phyloP scores from a whole-genome alignment of 2,113 vertebrate species.

The Chloebia gouldiae region DNA sequence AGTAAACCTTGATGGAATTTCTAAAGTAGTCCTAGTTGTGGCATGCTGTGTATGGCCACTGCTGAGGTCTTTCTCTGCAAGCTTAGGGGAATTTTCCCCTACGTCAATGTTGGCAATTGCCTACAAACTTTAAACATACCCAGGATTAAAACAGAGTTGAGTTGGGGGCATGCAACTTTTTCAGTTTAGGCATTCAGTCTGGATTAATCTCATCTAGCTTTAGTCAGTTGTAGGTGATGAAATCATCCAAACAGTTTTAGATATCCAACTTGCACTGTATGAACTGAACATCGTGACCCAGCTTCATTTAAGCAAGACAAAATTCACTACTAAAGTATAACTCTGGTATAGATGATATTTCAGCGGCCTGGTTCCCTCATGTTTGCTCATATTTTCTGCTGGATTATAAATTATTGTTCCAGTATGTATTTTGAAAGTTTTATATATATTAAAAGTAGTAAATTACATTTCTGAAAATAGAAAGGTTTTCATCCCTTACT shows the following conservation, averaged over 20 bases:
- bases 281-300: neutral
- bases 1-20: neutral
- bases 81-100: neutral
- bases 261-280: neutral
- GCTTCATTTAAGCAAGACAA: neutral
- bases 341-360: neutral
- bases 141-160: neutral
- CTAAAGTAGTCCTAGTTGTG: neutral
- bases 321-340: neutral
- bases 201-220: neutral
- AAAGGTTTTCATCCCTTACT: neutral
- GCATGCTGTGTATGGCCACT: neutral
- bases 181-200: neutral
- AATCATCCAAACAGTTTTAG: neutral
- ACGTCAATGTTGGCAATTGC: neutral
- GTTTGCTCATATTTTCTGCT: neutral
- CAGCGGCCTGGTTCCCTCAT: neutral
- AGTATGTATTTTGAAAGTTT: neutral
- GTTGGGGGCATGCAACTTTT: accelerated
- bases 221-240: neutral
- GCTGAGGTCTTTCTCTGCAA: neutral
- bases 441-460: neutral
- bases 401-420: neutral
- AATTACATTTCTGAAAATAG: neutral
- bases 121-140: neutral